Evolutionary conservation across 2,888 invertebrate genomes (phyloP).

Genomic region (Uloborus plumipes): DNA sequence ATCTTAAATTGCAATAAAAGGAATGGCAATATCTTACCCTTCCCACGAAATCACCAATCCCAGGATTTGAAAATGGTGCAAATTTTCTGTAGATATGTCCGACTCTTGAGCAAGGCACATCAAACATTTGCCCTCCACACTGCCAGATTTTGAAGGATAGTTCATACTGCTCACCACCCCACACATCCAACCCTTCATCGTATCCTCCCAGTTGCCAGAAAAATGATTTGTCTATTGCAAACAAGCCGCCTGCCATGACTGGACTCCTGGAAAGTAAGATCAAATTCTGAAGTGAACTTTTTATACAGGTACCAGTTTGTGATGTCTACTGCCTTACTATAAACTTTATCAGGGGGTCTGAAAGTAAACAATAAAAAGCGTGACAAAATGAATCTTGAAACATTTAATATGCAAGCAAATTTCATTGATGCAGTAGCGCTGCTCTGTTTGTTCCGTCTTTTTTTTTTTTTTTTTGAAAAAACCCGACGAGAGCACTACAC

Average conservation of each 20-base stretch:
- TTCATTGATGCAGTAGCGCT: too few species aligned
- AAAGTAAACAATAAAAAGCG: too few species aligned
- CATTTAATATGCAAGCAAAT: too few species aligned
- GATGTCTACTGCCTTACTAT: too few species aligned
- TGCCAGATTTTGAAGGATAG: constrained; percentile 98
- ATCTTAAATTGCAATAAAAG: too few species aligned
- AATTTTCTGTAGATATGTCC: constrained; percentile 91
- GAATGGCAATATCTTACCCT: constrained; percentile 72
- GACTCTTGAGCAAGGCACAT: constrained; percentile 93
- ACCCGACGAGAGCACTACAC: too few species aligned
- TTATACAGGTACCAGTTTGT: too few species aligned
- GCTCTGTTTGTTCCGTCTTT: too few species aligned
- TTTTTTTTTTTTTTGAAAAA: too few species aligned
- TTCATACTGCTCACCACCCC: constrained; percentile 98
- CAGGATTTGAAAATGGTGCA: constrained; percentile 90
- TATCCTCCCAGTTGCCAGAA: constrained; percentile 98
- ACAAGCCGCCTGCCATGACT: constrained; percentile 96
- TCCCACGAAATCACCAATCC: constrained; percentile 89
- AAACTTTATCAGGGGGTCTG: too few species aligned
- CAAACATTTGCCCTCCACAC: constrained; percentile 91
- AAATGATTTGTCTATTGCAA: constrained; percentile 91
- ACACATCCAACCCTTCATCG: constrained; percentile 91
- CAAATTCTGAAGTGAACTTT: too few species aligned
- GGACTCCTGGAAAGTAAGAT: constrained; percentile 80
- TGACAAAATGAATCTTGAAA: too few species aligned